These are phyloP conservation scores for Lagodon rhomboides DNA, from an alignment of 2,797 vertebrate genomes.

Conservation along the genomic window DNA sequence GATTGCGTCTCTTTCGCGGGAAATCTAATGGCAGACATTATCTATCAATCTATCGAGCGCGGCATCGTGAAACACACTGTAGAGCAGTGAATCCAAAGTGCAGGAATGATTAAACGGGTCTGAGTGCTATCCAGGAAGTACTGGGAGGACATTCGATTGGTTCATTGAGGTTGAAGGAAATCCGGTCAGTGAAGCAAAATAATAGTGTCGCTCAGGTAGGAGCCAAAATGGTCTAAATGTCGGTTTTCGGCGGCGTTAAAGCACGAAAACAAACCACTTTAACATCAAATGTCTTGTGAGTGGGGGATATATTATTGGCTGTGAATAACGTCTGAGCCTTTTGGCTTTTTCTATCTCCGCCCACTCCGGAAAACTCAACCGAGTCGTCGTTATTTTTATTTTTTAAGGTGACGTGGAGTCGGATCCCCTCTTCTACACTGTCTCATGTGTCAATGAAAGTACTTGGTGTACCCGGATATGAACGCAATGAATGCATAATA, in stretches of 20 bases:
- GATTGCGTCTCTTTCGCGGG: slow-evolving; percentile 79
- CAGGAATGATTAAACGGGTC: slow-evolving; percentile 43
- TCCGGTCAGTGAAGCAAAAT: slow-evolving; percentile 67
- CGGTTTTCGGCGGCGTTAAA: not conserved
- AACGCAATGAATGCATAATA: not conserved
- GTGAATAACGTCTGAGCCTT: not conserved
- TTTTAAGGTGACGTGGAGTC: slow-evolving; percentile 86
- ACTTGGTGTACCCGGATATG: slow-evolving; percentile 47
- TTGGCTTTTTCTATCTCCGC: slow-evolving; percentile 69
- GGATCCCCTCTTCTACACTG: slow-evolving; percentile 23
- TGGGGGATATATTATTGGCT: not conserved
- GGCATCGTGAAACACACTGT: rapidly evolving
- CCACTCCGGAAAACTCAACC: slow-evolving; percentile 82
- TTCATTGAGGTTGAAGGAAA: slow-evolving; percentile 59
- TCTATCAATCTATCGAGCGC: slow-evolving; percentile 42
- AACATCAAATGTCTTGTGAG: not conserved
- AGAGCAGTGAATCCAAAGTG: slow-evolving; percentile 18
- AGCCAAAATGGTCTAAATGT: not conserved
- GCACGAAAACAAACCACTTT: rapidly evolving
- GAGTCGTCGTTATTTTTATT: slow-evolving; percentile 78
- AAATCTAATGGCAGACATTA: slow-evolving; percentile 74
- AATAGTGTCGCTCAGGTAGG: slow-evolving; percentile 22
- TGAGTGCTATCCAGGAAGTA: slow-evolving; percentile 35
- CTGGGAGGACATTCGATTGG: slow-evolving; percentile 55
- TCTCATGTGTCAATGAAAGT: slow-evolving; percentile 51